Evolutionary conservation across 35 echinoderm and acorn worm genomes (phyloP).

Genomic region (Lytechinus pictus): DNA sequence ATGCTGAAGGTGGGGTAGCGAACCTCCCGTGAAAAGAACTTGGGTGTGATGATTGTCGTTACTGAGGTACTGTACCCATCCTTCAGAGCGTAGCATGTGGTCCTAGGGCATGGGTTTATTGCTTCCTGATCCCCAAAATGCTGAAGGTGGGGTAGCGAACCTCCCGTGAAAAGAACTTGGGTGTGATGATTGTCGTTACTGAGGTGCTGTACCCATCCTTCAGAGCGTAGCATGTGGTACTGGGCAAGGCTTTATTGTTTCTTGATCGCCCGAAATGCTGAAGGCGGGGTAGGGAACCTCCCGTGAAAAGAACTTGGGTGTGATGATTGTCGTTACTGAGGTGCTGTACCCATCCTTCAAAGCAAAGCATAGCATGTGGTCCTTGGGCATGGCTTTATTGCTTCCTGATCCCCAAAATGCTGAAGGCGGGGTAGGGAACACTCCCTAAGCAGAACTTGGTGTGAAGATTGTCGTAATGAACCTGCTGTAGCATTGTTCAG

Average conservation of each 20-base stretch:
- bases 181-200: conserved; percentile 69
- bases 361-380: conserved; percentile 93
- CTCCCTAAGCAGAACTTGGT: conserved; percentile 50
- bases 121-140: conserved; percentile 78
- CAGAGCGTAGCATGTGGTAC: conserved; percentile 64
- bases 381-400: conserved; percentile 84
- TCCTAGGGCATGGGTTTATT: conserved; percentile 85
- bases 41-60: no score
- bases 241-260: no score
- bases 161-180: conserved; percentile 54
- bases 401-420: conserved; percentile 78
- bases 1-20: conserved; percentile 91
- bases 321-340: conserved; percentile 9
- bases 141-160: conserved; percentile 89
- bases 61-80: background rate
- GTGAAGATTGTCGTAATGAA: conserved; percentile 33
- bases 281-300: conserved; percentile 83
- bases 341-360: background rate
- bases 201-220: no score
- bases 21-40: background rate
- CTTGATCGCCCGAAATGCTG: conserved; percentile 58
- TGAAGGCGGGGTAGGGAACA: conserved; percentile 85
- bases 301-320: conserved; percentile 41
- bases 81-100: conserved; percentile 88
- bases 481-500: conserved; percentile 5